A percentile compares a stretch with the other conserved stretches of the same genome.
These are phyloP conservation scores for Butastur rufipennis DNA, from an alignment of 2,113 vertebrate genomes.

Conservation along the genomic window DNA sequence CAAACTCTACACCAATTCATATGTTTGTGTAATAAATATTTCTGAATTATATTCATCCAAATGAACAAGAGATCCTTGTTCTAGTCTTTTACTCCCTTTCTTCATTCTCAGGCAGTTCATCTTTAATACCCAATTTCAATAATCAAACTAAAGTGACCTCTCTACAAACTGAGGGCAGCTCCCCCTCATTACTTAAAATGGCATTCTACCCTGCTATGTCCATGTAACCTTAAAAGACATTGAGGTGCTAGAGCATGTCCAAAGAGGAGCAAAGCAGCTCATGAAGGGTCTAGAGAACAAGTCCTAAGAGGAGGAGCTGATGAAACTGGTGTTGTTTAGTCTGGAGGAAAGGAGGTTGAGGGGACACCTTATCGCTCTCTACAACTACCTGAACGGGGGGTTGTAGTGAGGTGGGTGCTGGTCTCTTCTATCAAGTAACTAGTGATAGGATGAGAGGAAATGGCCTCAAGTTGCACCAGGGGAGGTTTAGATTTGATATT, in stretches of 20 bases:
- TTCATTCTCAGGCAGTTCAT: background rate
- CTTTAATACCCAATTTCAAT: background rate
- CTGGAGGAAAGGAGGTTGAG: background rate
- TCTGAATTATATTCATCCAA: background rate
- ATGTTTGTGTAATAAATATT: background rate
- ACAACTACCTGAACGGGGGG: background rate
- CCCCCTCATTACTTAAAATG: background rate
- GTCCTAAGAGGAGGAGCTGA: background rate
- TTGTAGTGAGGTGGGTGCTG: accelerated
- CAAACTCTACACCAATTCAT: background rate
- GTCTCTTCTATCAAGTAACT: background rate
- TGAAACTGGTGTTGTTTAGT: background rate
- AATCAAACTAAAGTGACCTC: background rate
- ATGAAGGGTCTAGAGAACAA: background rate
- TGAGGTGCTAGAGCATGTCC: background rate
- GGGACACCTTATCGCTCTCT: background rate
- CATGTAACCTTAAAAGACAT: background rate
- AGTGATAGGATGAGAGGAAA: background rate
- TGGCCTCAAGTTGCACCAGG: background rate
- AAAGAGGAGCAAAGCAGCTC: background rate
- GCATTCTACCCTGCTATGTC: background rate
- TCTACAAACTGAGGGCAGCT: background rate
- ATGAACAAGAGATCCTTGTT: background rate
- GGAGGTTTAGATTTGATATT: background rate
- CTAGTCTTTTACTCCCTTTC: background rate